Percentiles rank a stretch among this genome's conserved stretches.
phyloP scores from a whole-genome alignment of 1,140 invertebrate species.

The Leptonema lineaticorne region DNA sequence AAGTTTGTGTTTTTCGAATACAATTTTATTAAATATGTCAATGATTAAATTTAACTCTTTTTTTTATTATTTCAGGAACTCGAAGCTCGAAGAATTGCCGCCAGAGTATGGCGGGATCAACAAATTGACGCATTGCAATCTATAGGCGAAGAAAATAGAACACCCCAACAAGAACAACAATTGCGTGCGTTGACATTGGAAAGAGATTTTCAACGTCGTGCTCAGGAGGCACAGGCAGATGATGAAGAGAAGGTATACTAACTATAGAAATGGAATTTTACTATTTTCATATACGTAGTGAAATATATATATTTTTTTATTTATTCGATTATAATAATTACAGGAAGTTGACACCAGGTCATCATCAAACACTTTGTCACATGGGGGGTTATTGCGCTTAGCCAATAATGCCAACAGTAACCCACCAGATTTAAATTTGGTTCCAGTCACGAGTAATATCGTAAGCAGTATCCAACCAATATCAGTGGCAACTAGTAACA shows the following conservation, averaged over 20 bases:
- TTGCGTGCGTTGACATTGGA: constrained; percentile 80
- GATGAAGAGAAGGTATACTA: constrained; percentile 74
- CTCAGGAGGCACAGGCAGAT: constrained; percentile 71
- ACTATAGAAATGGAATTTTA: too few species aligned
- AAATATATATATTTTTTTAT: background rate
- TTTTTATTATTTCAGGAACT: constrained; percentile 57
- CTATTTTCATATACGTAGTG: too few species aligned
- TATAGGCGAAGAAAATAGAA: constrained; percentile 62
- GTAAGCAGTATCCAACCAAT: constrained; percentile 36
- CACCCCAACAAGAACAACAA: constrained; percentile 82
- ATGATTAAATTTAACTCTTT: background rate
- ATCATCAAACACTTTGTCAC: background rate
- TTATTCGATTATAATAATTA: background rate
- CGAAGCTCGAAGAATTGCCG: constrained; percentile 68
- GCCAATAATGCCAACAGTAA: constrained; percentile 8
- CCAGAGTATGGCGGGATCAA: constrained; percentile 72
- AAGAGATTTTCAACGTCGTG: constrained; percentile 84
- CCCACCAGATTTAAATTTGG: constrained; percentile 30
- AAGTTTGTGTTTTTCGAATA: constrained; percentile 47
- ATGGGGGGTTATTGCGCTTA: constrained; percentile 22
- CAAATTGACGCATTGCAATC: constrained; percentile 76
- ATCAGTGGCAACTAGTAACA: constrained; percentile 32
- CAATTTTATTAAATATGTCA: background rate
- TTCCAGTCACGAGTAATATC: constrained; percentile 34
- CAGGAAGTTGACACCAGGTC: background rate